Evolutionary conservation across 2,113 vertebrate species (phyloP).

Genomic region (Eurystomus gularis): DNA sequence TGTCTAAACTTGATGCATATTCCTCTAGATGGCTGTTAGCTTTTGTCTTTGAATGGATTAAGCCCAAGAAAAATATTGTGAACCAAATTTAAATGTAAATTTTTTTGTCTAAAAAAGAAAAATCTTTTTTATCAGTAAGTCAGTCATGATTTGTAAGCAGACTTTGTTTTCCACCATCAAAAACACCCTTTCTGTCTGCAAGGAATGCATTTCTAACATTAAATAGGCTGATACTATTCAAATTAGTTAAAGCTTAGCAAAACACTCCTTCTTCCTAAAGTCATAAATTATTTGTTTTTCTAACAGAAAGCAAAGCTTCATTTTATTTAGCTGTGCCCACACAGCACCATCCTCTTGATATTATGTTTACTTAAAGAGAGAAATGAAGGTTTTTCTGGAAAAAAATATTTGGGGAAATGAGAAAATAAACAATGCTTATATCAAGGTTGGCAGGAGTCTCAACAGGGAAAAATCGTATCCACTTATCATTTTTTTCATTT

Average conservation of each 20-base stretch:
- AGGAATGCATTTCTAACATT: neutral
- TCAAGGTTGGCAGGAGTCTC: neutral
- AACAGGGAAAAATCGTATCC: neutral
- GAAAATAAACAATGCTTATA: neutral
- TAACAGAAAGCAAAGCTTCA: neutral
- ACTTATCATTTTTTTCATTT: neutral
- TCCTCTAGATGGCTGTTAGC: neutral
- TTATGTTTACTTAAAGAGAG: neutral
- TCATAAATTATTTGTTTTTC: neutral
- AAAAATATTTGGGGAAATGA: neutral
- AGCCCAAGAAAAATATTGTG: neutral
- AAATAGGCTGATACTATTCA: neutral
- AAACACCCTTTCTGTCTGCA: neutral
- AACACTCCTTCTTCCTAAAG: neutral
- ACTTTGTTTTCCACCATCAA: neutral
- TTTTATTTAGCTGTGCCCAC: neutral
- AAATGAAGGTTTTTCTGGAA: neutral
- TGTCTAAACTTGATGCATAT: neutral
- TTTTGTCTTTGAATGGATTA: neutral
- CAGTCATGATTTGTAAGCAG: neutral
- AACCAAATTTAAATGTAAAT: slow-evolving; percentile 7
- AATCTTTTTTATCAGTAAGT: neutral
- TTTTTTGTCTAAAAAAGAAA: neutral
- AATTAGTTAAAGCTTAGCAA: neutral
- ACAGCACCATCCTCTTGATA: neutral